These are phyloP conservation scores for Ctenopoma multispine DNA, from an alignment of 2,797 vertebrate species.

Conservation along the genomic window DNA sequence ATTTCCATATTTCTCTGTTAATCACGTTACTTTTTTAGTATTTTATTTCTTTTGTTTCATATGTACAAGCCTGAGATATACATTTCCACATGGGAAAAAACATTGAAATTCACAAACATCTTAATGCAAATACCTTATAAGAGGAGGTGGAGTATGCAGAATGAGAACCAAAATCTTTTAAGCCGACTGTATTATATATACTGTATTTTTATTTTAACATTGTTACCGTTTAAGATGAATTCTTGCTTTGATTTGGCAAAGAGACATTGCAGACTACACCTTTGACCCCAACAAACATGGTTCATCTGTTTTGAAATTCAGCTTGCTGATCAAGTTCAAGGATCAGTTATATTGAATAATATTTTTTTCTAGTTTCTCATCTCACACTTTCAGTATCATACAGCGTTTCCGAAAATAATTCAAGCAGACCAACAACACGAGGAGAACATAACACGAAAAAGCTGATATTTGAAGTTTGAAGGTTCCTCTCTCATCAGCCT, in stretches of 20 bases:
- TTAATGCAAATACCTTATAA: no score
- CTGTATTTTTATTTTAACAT: no score
- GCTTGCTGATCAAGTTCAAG: background rate
- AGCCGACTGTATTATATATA: no score
- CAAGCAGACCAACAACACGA: constrained; percentile 9
- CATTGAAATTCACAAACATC: no score
- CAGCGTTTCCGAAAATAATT: background rate
- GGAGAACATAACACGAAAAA: constrained; percentile 30
- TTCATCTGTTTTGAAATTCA: background rate
- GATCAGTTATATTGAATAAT: background rate
- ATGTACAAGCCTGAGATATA: background rate
- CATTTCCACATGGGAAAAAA: background rate
- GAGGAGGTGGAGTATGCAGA: no score
- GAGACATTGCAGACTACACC: no score
- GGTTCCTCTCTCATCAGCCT: constrained; percentile 42
- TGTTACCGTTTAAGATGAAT: no score
- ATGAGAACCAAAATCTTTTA: no score
- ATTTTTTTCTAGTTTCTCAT: background rate
- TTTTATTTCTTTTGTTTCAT: background rate
- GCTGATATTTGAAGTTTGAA: constrained; percentile 15
- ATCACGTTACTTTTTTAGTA: no score
- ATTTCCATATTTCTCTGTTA: no score
- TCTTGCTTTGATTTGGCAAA: no score
- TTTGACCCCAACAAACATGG: no score
- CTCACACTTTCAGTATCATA: background rate